phyloP scores from a whole-genome alignment of 2,113 vertebrate genomes.

The Lagopus leucura region DNA sequence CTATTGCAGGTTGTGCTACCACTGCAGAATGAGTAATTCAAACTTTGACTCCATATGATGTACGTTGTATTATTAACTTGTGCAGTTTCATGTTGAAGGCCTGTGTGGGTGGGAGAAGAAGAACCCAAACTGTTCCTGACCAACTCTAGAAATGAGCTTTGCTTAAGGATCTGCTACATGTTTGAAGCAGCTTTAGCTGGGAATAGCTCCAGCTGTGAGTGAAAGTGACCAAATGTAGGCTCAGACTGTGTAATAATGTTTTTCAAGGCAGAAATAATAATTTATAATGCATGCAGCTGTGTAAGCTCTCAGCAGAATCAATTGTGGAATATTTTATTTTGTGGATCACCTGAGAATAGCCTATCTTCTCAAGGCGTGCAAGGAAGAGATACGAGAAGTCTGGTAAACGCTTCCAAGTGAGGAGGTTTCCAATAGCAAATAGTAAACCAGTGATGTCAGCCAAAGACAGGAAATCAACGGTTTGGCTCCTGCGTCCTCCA shows the following conservation, averaged over 20 bases:
- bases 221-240: background rate
- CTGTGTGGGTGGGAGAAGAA: background rate
- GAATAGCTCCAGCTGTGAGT: background rate
- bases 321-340: conserved; percentile 51
- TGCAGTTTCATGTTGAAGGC: background rate
- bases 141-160: background rate
- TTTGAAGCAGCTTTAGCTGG: background rate
- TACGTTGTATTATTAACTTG: background rate
- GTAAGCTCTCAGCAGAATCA: conserved; percentile 52
- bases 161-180: background rate
- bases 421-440: conserved; percentile 56
- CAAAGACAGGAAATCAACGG: conserved; percentile 38
- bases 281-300: conserved; percentile 47
- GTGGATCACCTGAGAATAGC: conserved; percentile 63
- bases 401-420: conserved; percentile 20
- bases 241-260: background rate
- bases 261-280: conserved; percentile 44
- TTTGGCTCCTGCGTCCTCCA: conserved; percentile 2
- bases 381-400: conserved; percentile 3
- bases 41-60: background rate
- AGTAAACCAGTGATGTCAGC: conserved; percentile 13
- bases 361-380: background rate
- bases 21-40: background rate
- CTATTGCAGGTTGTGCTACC: background rate
- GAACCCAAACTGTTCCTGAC: background rate